Evolutionary conservation across 2,797 vertebrate genomes (phyloP), one percentile per base, ranked within the genome.

Genomic region (Chanos chanos): DNA sequence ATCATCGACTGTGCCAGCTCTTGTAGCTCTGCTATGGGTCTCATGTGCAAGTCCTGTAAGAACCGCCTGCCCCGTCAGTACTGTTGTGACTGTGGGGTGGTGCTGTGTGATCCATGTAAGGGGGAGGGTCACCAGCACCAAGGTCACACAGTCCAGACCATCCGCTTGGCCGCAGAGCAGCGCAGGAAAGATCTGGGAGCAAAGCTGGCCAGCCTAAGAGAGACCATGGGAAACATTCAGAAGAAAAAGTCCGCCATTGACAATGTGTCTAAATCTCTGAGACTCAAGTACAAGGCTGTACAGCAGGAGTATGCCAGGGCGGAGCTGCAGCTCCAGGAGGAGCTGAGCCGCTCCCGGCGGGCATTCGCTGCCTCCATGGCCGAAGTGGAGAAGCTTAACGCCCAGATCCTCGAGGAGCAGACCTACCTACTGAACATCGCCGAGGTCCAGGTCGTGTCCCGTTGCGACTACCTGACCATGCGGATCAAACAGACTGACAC

Each of bases 401-500:
- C 82, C 2, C 94, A 93, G 43, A 86, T 92, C 28, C 79, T 98
- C 48, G 96, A 99, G 69, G 95, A 99, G 60, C 95, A 98, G 74
- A 92, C 92, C 0, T 98, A 98, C 68, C 87, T 93, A 39, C 89
- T 99, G 2, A 94, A 93, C 81, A 89, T 99, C 0, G 93, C 94
- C 0, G 96, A 98, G 76, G 95, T 97, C 50, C 94, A 94, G 85
- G 93, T 94, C 1, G 87, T 97, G 68, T 98, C 96, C 3, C 92
- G 94, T 66, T 97, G 94, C 9, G 96, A 99, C 82, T 99, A 96
- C 75, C 90, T 99, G 66, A 90, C 94, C 21, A 93, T 93, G 85
- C 92, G 92, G 74, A 92, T 93, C 64, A 94, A 95, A 77, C 96
- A 97, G 78, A 92, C 92, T 0, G 96, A 99, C 41, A 88, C 92